Percentiles rank a stretch among this genome's conserved stretches.
These are phyloP conservation scores for Pheucticus melanocephalus DNA, from an alignment of 2,113 vertebrate genomes.

Conservation along the genomic window DNA sequence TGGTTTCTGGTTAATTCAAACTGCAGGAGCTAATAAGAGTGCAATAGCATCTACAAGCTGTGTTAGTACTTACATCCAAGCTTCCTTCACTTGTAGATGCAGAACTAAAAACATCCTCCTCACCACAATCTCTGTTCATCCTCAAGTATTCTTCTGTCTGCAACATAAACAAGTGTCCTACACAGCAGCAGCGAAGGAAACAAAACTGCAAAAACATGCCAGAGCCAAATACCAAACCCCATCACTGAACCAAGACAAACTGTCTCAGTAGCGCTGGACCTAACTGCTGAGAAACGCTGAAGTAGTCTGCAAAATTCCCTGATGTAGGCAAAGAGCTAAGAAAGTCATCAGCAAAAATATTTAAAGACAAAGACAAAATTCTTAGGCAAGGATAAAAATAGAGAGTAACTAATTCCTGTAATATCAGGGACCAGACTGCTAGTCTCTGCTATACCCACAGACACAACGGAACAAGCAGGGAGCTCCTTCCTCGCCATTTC, in stretches of 20 bases:
- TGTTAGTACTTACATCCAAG: conserved; percentile 71
- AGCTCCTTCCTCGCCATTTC: background rate
- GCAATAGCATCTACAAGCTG: background rate
- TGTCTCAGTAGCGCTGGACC: background rate
- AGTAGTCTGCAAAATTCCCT: background rate
- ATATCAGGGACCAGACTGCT: background rate
- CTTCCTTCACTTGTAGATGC: conserved; percentile 48
- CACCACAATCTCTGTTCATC: conserved; percentile 41
- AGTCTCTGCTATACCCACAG: background rate
- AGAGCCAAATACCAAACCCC: background rate
- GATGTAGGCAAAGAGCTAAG: background rate
- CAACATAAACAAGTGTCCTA: conserved; percentile 57
- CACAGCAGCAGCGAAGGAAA: background rate
- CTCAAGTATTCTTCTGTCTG: conserved; percentile 65
- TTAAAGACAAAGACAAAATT: background rate
- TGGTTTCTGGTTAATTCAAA: background rate
- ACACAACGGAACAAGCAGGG: background rate
- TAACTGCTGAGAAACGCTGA: background rate
- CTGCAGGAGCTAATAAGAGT: background rate
- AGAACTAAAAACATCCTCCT: conserved; percentile 63
- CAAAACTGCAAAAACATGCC: background rate
- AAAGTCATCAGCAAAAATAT: background rate
- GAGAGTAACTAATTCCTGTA: background rate
- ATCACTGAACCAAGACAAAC: background rate
- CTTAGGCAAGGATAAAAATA: background rate